A percentile compares a stretch with the other conserved stretches of the same genome.
phyloP scores from a whole-genome alignment of 1,140 invertebrate species.

The Drosophila yakuba region DNA sequence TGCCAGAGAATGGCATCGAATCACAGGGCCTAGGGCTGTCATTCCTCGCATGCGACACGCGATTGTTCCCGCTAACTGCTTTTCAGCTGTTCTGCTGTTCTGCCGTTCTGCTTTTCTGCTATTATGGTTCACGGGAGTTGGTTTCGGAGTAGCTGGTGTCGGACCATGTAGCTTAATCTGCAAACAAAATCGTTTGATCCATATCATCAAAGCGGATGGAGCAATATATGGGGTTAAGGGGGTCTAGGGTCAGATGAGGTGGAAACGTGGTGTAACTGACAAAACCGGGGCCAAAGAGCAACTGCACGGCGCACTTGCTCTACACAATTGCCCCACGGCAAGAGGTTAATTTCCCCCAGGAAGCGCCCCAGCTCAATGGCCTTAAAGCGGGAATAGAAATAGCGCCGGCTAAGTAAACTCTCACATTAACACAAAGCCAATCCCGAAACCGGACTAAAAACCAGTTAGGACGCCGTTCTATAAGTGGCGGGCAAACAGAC shows the following conservation, averaged over 20 bases:
- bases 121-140: conserved; percentile 25
- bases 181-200: conserved; percentile 81
- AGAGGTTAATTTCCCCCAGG: conserved; percentile 80
- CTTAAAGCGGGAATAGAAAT: conserved; percentile 67
- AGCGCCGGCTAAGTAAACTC: conserved; percentile 73
- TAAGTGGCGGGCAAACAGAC: conserved; percentile 6
- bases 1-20: conserved; percentile 43
- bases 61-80: conserved; percentile 45
- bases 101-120: conserved; percentile 29
- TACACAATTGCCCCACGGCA: conserved; percentile 46
- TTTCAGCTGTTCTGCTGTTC: conserved; percentile 43
- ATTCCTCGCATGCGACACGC: conserved; percentile 76
- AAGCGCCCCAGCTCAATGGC: conserved; percentile 71
- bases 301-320: conserved; percentile 30
- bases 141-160: conserved; percentile 41
- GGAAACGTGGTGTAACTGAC: conserved; percentile 10
- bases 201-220: conserved; percentile 51
- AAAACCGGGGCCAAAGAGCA: conserved; percentile 46
- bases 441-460: conserved; percentile 35
- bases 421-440: conserved; percentile 68
- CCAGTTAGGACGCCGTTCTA: conserved; percentile 17
- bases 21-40: conserved; percentile 57
- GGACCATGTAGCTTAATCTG: conserved; percentile 73
- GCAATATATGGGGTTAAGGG: no score
- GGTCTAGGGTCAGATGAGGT: neutral